Evolutionary conservation across 2,888 invertebrate species (phyloP), one percentile per base, ranked within the genome.

Genomic region (Timema cristinae): DNA sequence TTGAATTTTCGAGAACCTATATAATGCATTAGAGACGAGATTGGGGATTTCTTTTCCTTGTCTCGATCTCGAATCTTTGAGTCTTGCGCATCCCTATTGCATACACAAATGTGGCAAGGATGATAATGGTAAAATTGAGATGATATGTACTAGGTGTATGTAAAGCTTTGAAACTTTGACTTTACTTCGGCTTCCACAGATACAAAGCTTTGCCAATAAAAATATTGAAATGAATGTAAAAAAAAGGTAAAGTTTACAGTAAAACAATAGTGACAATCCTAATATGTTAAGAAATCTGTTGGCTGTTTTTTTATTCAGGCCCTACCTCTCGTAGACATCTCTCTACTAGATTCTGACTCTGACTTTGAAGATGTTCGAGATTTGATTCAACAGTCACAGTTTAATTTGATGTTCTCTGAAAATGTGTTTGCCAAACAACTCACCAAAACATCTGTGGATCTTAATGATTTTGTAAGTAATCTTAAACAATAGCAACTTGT

Each of bases 361-460:
- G 90, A 90, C 78, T 81, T 86, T 52, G 91, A 90, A 76, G 89
- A 89, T 75, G 83, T 89, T 54, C 85, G 87, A 68, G 85, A 89
- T 77, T 82, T 91, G 52, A 82, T 91, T 69, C 85, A 88, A 67
- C 86, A 88, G 73, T 90, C 90, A 48, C 84, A 86, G 76, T 83
- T 85, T 73, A 89, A 90, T 80, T 82, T 91, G 75, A 84, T 85
- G 70, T 85, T 86, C 71, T 86, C 89, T 0, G 89, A 90, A 81
- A 85, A 85, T 75, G 80, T 85, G 78, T 83, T 89, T 80, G 83
- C 84, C 71, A 84, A 83, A 16, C 83, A 84, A 76, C 84, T 85
- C 72, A 80, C 83, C 1, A 82, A 83, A 68, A 75, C 78, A 9
- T 75, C 76, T 68, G 75, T 77, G 13, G 73, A 73, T 52, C 67